Evolutionary conservation across 2,113 vertebrate species (phyloP).

Genomic region (Hemichromis elongatus): DNA sequence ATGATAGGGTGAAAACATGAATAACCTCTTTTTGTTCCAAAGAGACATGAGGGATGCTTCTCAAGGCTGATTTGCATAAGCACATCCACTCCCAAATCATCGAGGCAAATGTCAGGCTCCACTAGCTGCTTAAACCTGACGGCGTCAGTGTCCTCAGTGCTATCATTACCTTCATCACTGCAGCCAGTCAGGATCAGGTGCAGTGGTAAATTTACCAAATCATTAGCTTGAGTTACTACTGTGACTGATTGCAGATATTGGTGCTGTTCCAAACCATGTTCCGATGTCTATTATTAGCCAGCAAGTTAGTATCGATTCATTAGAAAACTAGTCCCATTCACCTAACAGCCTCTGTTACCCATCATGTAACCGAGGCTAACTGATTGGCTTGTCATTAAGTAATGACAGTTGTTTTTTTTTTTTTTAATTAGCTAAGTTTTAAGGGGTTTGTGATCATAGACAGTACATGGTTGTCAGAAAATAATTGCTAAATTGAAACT

Average conservation of each 20-base stretch:
- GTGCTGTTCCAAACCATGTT: background rate
- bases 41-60: background rate
- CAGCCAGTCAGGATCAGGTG: background rate
- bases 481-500: background rate
- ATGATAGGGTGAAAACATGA: background rate
- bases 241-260: background rate
- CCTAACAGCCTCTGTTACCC: background rate
- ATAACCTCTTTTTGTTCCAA: background rate
- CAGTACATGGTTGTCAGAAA: background rate
- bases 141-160: background rate
- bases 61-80: background rate
- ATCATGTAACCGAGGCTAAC: background rate
- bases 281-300: background rate
- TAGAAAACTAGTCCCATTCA: background rate
- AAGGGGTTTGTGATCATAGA: background rate
- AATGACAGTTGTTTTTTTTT: background rate
- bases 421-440: background rate
- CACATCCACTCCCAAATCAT: background rate
- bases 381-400: background rate
- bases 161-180: background rate
- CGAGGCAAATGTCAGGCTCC: background rate
- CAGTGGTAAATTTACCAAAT: background rate
- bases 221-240: background rate
- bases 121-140: background rate
- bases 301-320: background rate